Conservation (phyloP, 2,113 vertebrate genomes). For the Semnornis frantzii region DNA sequence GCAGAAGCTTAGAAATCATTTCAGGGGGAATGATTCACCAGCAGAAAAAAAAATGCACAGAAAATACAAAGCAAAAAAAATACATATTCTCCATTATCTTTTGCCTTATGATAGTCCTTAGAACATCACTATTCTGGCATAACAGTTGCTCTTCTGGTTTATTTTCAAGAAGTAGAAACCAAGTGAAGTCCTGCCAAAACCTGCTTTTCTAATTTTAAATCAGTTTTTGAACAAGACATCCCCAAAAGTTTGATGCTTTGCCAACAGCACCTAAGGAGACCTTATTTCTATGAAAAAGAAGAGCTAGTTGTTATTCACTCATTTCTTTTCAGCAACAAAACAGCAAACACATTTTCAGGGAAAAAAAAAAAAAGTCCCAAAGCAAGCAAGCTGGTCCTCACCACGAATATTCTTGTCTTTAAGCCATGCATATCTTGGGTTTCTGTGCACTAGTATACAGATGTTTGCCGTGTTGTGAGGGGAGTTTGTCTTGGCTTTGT, state of each 20-base stretch:
- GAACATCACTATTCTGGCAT: not conserved
- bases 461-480: not conserved
- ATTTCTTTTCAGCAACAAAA: not conserved
- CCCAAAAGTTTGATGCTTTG: not conserved
- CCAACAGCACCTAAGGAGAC: not conserved
- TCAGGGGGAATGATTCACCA: not conserved
- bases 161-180: not conserved
- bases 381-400: not conserved
- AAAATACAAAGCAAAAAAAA: not conserved
- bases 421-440: not conserved
- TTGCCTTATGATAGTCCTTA: not conserved
- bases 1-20: not conserved
- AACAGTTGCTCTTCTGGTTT: not conserved
- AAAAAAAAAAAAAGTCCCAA: not conserved
- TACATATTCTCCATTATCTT: not conserved
- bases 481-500: slow-evolving; percentile 50
- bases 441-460: not conserved
- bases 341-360: not conserved
- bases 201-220: not conserved
- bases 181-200: not conserved
- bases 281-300: not conserved
- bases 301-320: not conserved
- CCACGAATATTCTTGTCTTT: not conserved
- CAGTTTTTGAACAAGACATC: not conserved
- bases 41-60: not conserved